These are phyloP conservation scores for Horisme vitalbata DNA, from an alignment of 2,888 invertebrate species.

Conservation along the genomic window DNA sequence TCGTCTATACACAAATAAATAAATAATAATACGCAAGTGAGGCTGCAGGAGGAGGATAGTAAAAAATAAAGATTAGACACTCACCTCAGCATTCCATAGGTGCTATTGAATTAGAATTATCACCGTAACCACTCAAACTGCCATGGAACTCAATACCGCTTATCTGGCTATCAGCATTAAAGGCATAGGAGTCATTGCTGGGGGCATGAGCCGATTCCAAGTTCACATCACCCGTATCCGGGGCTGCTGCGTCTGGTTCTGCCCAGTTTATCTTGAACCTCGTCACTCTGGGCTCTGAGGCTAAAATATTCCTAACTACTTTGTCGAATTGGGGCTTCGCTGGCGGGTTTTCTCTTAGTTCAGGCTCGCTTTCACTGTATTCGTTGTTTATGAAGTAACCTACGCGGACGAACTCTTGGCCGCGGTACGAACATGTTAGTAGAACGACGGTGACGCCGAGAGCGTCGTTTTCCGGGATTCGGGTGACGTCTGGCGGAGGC, in stretches of 20 bases:
- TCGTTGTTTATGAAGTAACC: slow-evolving; percentile 99
- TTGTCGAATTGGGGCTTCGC: slow-evolving; percentile 96
- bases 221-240: slow-evolving; percentile 65
- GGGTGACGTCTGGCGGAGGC: slow-evolving; percentile 95
- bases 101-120: slow-evolving; percentile 85
- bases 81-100: slow-evolving; percentile 79
- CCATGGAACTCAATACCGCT: slow-evolving; percentile 71
- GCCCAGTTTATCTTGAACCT: slow-evolving; percentile 99
- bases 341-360: slow-evolving; percentile 97
- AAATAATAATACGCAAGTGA: no score
- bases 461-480: slow-evolving; percentile 97
- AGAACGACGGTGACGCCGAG: slow-evolving; percentile 99
- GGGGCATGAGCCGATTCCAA: slow-evolving; percentile 62
- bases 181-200: slow-evolving; percentile 70
- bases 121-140: slow-evolving; percentile 78
- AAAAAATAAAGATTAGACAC: no score
- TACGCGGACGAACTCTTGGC: slow-evolving; percentile 97
- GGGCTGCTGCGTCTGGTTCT: slow-evolving; percentile 81
- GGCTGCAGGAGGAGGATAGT: no score
- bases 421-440: slow-evolving; percentile 95
- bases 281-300: slow-evolving; percentile 96
- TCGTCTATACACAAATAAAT: no score
- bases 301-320: slow-evolving; percentile 92
- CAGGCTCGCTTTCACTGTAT: slow-evolving; percentile 94
- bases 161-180: slow-evolving; percentile 74